A percentile compares a stretch with the other conserved stretches of the same genome.
These are phyloP conservation scores for Elachura formosa DNA, from an alignment of 2,113 vertebrate genomes.

Conservation along the genomic window DNA sequence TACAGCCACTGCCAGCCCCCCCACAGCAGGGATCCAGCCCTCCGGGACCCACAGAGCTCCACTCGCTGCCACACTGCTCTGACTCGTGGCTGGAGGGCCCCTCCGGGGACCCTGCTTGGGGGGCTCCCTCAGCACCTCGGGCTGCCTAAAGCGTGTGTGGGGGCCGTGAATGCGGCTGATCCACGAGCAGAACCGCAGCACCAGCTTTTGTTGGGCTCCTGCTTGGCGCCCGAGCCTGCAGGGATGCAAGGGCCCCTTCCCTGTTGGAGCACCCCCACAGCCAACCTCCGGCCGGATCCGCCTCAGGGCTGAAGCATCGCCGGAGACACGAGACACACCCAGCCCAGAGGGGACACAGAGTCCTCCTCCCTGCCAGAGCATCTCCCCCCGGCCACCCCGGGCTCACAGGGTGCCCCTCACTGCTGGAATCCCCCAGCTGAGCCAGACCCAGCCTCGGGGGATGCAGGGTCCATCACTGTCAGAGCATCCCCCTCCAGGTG, in stretches of 20 bases:
- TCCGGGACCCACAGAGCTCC: background rate
- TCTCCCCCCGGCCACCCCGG: too few species aligned
- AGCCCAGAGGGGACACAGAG: background rate
- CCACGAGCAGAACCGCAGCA: rapidly evolving
- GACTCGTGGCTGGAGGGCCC: background rate
- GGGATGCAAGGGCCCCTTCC: background rate
- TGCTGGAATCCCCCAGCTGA: background rate
- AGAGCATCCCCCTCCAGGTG: background rate
- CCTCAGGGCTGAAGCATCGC: background rate
- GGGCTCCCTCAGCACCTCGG: background rate
- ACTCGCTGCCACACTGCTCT: rapidly evolving
- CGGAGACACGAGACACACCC: background rate
- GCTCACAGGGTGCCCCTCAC: background rate
- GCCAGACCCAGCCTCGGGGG: too few species aligned
- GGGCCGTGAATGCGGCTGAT: background rate
- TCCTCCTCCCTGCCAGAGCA: background rate
- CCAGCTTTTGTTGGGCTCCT: background rate
- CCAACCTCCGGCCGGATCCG: background rate
- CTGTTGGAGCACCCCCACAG: background rate
- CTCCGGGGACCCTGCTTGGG: background rate
- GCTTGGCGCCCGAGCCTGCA: rapidly evolving
- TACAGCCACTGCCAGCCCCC: rapidly evolving
- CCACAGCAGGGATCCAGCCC: background rate
- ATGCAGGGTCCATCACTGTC: too few species aligned
- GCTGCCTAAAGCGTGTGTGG: background rate